Base-by-base conservation (phyloP, 2,797 vertebrate genomes). In the Neolamprologus multifasciatus region DNA sequence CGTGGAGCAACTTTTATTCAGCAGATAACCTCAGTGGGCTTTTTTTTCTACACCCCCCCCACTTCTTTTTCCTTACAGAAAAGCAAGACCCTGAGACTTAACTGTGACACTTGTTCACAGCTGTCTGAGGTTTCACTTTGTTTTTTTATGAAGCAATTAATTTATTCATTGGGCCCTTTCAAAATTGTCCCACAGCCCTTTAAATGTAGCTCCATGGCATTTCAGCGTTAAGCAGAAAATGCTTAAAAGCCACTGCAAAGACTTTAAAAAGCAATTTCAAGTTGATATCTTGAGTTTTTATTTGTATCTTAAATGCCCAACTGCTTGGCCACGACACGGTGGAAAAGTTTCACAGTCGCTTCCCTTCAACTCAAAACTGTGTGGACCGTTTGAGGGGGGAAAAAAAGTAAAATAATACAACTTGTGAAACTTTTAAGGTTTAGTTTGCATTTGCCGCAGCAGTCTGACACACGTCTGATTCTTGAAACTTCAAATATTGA, bases 1-100 rank as follows among this genome's bases (percentile, higher is more conserved):
- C 84, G 76, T 79, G 86, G 87, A 81, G 40, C 83, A 86, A 94
- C 93, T 95, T 94, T 89, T 90, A 91, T 93, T 88, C 88, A 84
- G 29, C 87, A 93, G 91, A 95, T 95, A 95, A 94, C 91, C 91
- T 91, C 85, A 36, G 50, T 64, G 59, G 31, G 31, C 4, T 64
- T 64, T 64, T 62, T 64, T 64, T n/a, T 5, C 7, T 8, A n/a
- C 31, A 17, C 59, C 17, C 31, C 17, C 31, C 55, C 31, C 59
- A 33, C 59, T 36, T 64, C 59, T 64, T 19, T 54, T 82, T 88
- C 55, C 51, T 21, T 23, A 62, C 50, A 80, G 29, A 57, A 64
- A 45, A 85, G 26, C 31, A 80, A 64, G 80, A 78, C 81, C 3
- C 16, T 6, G 76, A 77, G 81, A 81, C 78, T 48, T 74, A 45